Evolutionary conservation across 64 coral and sea anemone genomes (phyloP).

Genomic region (Montipora foliosa): DNA sequence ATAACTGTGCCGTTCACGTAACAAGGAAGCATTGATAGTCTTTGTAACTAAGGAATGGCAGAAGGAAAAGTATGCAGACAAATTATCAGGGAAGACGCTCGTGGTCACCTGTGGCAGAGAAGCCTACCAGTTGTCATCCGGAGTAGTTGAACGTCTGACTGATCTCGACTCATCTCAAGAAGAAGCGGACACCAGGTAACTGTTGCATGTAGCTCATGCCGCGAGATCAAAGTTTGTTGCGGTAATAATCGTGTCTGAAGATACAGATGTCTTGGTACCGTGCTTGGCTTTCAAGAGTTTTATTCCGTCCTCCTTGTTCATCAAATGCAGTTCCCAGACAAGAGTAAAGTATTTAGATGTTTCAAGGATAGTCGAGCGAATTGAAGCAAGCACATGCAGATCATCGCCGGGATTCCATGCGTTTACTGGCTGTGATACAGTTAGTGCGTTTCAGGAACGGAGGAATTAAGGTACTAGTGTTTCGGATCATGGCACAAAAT

Average conservation of each 20-base stretch:
- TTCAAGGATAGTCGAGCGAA: constrained; percentile 31
- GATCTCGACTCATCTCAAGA: constrained; percentile 48
- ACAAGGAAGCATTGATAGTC: constrained; percentile 27
- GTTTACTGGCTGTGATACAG: constrained; percentile 70
- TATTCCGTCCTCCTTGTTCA: background rate
- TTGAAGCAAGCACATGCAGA: constrained; percentile 50
- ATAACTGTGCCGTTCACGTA: background rate
- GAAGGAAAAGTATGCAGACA: constrained; percentile 50
- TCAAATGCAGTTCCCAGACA: constrained; percentile 59
- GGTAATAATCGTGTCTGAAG: constrained; percentile 17
- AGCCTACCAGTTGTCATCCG: constrained; percentile 21
- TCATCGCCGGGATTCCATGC: constrained; percentile 66
- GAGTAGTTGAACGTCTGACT: background rate
- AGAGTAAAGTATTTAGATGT: constrained; percentile 62
- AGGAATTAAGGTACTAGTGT: constrained; percentile 21
- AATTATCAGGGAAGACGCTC: constrained; percentile 38
- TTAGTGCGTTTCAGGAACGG: constrained; percentile 65
- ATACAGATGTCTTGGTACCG: constrained; percentile 9
- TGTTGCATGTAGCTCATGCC: constrained; percentile 37
- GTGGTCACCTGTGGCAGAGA: constrained; percentile 2
- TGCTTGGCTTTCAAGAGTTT: no score
- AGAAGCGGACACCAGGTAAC: constrained; percentile 30
- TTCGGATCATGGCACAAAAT: background rate
- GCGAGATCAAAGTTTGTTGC: constrained; percentile 20
- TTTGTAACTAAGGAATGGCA: constrained; percentile 40